Conservation (phyloP, 2,888 invertebrate species). For the Fragum sueziense region DNA sequence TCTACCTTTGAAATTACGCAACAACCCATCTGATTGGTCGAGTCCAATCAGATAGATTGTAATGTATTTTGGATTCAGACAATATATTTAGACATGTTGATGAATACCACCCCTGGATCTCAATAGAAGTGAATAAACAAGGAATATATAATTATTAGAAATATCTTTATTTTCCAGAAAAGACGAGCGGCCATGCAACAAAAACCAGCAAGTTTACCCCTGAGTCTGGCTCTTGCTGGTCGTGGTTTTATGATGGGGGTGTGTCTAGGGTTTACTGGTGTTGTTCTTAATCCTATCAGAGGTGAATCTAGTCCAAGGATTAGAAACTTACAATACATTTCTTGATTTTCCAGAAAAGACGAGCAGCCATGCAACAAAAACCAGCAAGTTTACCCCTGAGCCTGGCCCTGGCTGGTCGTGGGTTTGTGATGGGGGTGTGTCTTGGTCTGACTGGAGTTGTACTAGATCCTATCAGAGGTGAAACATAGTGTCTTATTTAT, state of each 20-base stretch:
- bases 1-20: no score
- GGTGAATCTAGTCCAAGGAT: no score
- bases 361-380: constrained; percentile 81
- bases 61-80: no score
- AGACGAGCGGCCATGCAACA: constrained; percentile 82
- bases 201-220: constrained; percentile 81
- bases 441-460: constrained; percentile 88
- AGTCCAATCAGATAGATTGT: no score
- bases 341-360: constrained; percentile 79
- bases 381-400: constrained; percentile 82
- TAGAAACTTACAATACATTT: no score
- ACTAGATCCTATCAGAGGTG: constrained; percentile 87
- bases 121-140: no score
- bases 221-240: constrained; percentile 83
- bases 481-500: no score
- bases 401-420: constrained; percentile 84
- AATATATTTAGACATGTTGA: no score
- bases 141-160: no score
- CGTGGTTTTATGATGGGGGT: constrained; percentile 86
- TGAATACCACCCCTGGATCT: no score
- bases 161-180: constrained; percentile 82
- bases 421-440: constrained; percentile 86
- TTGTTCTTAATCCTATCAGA: constrained; percentile 87
- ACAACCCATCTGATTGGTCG: no score
- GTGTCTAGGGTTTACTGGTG: constrained; percentile 87